Evolutionary conservation across 2,888 invertebrate species (phyloP), one percentile per base, ranked within the genome.

Genomic region (Drosophila sordidula): DNA sequence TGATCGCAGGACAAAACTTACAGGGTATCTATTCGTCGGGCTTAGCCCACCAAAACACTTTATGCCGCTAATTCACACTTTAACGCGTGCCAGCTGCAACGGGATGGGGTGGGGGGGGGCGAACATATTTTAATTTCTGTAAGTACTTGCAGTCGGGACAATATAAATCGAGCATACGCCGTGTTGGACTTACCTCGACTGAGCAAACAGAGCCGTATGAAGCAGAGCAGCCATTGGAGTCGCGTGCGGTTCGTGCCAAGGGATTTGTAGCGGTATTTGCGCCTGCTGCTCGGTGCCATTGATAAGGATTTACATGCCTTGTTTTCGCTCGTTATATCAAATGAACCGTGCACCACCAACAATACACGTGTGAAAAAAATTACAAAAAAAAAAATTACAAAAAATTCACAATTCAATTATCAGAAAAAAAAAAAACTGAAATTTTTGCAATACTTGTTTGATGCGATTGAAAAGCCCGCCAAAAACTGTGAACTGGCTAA

Each of bases 141-240:
- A 80, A 80, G 84, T 78, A 87, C 58, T 57, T 59, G 49, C 38
- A 77, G 49, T 52, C 42, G 14, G 18, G 12, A 22, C 42, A 34
- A 54, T 42, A 39, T 12, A 38, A 75, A 85, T 80, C 62, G 75
- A 66, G 72, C 64, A 84, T 80, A 84, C 75, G 82, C 63, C 54
- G 50, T 57, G 44, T 70, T 39, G 18, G 51, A 83, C 82, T 83
- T 65, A 83, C 82, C 82, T 66, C 70, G 47, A 39, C 67, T 50
- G 41, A 83, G 74, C 58, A 83, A 57, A 38, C 86, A 76, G 50
- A 83, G 61, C 44, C 69, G 67, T 63, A 83, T 67, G 51, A 82
- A 58, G 42, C 75, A 87, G 58, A 76, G 56, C 58, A 82, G 70
- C 86, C 81, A 84, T 32, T 45, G 62, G 62, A 67, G 68, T 70